Evolutionary conservation across 1,140 invertebrate genomes (phyloP), one percentile per base, ranked within the genome.

Genomic region (Daktulosphaira vitifoliae): DNA sequence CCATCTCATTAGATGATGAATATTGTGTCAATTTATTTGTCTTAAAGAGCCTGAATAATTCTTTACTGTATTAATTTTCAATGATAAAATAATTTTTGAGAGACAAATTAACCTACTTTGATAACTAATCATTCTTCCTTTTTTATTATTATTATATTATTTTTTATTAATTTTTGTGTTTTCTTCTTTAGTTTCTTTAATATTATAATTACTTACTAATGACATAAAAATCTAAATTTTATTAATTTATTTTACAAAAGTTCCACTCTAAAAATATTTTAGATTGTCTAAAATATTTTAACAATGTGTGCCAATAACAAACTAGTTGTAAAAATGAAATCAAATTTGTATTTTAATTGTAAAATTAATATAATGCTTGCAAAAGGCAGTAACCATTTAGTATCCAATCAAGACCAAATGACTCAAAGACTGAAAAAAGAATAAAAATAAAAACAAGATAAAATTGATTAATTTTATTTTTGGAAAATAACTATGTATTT

Each of bases 401-500:
- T n/a, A n/a, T n/a, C n/a, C n/a, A n/a, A n/a, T 33, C 23, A n/a
- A 48, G 42, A 39, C 42, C 56, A 62, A 62, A 62, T 25, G 56
- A 62, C n/a, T 59, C 42, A 20, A 62, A 62, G 56, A 62, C 56
- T 62, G 56, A 62, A 62, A 48, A 44, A 46, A 39, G 38, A 53
- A 38, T 15, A 6, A 23, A 5, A 38, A 42, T 7, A 37, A 37
- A 37, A 37, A 37, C 33, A 37, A 37, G n/a, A n/a, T n/a, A n/a
- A n/a, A n/a, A n/a, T n/a, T n/a, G n/a, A n/a, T n/a, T n/a, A n/a
- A n/a, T n/a, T 5, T n/a, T n/a, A n/a, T n/a, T n/a, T n/a, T n/a
- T n/a, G n/a, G n/a, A n/a, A n/a, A n/a, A n/a, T n/a, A n/a, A n/a
- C n/a, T n/a, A n/a, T n/a, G n/a, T n/a, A n/a, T n/a, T n/a, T n/a